Evolutionary conservation across 2,113 vertebrate species (phyloP), one percentile per base, ranked within the genome.

Genomic region (Ochotona curzoniae): DNA sequence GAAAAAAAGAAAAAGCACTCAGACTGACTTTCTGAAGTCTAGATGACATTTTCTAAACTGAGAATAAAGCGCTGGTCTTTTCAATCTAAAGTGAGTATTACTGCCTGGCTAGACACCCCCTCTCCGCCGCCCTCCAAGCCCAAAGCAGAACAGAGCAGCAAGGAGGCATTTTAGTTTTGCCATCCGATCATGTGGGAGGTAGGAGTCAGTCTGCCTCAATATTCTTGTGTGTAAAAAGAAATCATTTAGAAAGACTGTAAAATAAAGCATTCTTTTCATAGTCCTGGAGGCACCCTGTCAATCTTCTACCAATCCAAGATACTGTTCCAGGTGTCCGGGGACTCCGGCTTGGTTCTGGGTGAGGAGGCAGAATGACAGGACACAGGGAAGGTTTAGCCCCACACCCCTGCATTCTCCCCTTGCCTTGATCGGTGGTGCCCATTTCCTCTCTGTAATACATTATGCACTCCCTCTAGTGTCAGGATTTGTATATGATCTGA

Each of bases 401-500:
- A 90, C 75, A 95, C 57, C 86, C 90, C 94, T 95, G 96, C 76
- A n/a, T 90, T 96, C 96, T 74, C 35, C 23, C 5, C 14, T 94
- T 93, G 94, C 96, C 92, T 97, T 67, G 88, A 97, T 64, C 83
- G 86, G 64, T 15, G 60, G 79, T 87, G 14, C 51, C 84, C 76
- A 78, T 90, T 78, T 79, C 89, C 94, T 95, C 89, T 90, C 93
- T 92, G 93, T 97, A 96, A 97, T 97, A 97, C 96, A 97, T 98
- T 97, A 96, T 97, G 96, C 73, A 97, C 98, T 98, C 98, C 98
- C 98, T 97, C 98, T 98, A 98, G 98, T 96, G 98, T 98, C 97
- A 97, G 97, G 95, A 96, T 96, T 94, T 96, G 96, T 95, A 96
- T 95, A 97, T 90, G 87, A 95, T 93, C 73, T 70, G 89, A 97